Conservation (phyloP, 1,140 invertebrate genomes). For the Hestina assimilis region DNA sequence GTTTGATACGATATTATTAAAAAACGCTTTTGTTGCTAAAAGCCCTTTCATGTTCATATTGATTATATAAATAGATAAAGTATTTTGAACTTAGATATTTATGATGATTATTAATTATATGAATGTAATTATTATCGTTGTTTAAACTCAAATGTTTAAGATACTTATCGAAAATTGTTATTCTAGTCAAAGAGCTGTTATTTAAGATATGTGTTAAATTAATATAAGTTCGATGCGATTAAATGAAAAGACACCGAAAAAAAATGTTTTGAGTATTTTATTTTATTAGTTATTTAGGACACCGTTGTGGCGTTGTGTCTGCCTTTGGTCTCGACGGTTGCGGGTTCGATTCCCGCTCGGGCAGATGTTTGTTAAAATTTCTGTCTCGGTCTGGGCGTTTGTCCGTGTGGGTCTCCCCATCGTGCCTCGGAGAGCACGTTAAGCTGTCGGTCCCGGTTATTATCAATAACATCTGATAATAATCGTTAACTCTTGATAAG, state of each 20-base stretch:
- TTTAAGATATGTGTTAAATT: slow-evolving; percentile 47
- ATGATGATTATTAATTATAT: slow-evolving; percentile 13
- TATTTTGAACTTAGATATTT: slow-evolving; percentile 11
- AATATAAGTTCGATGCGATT: slow-evolving; percentile 17
- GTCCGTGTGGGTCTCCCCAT: too few relatives aligned
- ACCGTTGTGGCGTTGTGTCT: too few relatives aligned
- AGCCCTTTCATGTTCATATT: slow-evolving; percentile 10
- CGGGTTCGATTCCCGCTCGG: too few relatives aligned
- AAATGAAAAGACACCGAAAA: slow-evolving; percentile 14
- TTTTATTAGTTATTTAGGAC: too few relatives aligned
- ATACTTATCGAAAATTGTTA: slow-evolving; percentile 54
- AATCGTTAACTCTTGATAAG: too few relatives aligned
- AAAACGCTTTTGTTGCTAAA: not conserved
- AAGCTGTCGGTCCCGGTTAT: too few relatives aligned
- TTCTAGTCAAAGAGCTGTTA: slow-evolving; percentile 66
- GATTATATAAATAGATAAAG: slow-evolving; percentile 1
- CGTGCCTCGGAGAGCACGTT: too few relatives aligned
- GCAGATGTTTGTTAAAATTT: too few relatives aligned
- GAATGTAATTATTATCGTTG: slow-evolving; percentile 48
- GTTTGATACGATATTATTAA: not conserved
- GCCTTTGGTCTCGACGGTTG: too few relatives aligned
- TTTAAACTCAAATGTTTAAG: slow-evolving; percentile 49
- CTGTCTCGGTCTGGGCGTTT: too few relatives aligned
- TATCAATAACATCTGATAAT: too few relatives aligned
- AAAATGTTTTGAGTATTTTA: too few relatives aligned